Percentiles rank a stretch among this genome's conserved stretches.
phyloP scores from a whole-genome alignment of 2,797 vertebrate genomes.

The Platalea minor region DNA sequence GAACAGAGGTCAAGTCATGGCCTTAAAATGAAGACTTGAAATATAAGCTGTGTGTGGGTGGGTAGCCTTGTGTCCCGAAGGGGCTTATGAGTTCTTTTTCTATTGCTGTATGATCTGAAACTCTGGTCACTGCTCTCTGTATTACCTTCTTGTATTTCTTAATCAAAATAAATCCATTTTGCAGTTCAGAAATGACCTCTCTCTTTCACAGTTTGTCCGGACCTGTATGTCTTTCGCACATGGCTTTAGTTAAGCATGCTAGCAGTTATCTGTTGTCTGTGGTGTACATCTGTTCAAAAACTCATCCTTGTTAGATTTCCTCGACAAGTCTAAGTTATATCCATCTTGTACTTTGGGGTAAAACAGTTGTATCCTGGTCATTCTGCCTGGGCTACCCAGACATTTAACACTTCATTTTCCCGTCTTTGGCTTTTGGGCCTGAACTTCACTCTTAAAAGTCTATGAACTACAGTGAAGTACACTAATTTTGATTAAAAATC shows the following conservation, averaged over 20 bases:
- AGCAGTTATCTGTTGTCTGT: not conserved
- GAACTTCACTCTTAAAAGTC: not conserved
- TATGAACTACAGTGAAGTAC: not conserved
- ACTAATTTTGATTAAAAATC: not conserved
- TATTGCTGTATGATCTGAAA: conserved; percentile 52
- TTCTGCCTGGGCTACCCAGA: not conserved
- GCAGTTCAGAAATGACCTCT: not conserved
- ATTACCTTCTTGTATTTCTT: conserved; percentile 64
- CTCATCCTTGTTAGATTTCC: not conserved
- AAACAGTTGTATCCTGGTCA: not conserved
- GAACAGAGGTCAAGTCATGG: conserved; percentile 63
- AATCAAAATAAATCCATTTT: conserved; percentile 57
- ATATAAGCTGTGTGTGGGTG: conserved; percentile 63
- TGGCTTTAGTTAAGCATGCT: not conserved
- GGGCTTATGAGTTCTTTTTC: conserved; percentile 61
- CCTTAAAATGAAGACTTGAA: conserved; percentile 69
- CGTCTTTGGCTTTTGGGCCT: not conserved
- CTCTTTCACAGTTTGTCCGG: not conserved
- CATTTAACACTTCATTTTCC: not conserved
- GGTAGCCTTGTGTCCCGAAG: conserved; percentile 60
- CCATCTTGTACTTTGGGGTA: not conserved
- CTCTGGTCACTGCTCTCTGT: conserved; percentile 42
- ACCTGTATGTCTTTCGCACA: not conserved
- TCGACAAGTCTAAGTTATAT: not conserved
- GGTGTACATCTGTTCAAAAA: not conserved